A percentile compares a stretch with the other conserved stretches of the same genome.
Conservation (phyloP, 2,797 vertebrate species). For the Artibeus jamaicensis region DNA sequence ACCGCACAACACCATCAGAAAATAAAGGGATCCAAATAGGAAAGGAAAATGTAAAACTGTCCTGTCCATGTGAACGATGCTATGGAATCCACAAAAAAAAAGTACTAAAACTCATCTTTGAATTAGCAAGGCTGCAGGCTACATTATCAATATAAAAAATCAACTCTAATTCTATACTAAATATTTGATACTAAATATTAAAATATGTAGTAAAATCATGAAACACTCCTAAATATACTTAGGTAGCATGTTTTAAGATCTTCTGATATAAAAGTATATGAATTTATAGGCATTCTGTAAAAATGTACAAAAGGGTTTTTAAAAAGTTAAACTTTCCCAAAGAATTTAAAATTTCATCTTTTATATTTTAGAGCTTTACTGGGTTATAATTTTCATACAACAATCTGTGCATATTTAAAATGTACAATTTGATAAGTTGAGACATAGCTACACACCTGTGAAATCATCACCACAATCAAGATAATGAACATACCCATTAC, state of each 20-base stretch:
- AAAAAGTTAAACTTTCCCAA: neutral
- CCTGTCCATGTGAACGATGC: neutral
- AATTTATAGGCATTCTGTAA: neutral
- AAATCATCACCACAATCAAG: neutral
- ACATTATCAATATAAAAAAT: neutral
- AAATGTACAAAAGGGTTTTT: neutral
- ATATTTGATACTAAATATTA: too few species aligned
- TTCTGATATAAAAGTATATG: neutral
- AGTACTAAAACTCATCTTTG: neutral
- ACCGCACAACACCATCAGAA: neutral
- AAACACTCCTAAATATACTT: neutral
- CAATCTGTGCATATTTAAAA: neutral
- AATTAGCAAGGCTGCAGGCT: neutral
- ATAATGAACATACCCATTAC: neutral
- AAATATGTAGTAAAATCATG: neutral
- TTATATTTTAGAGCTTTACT: slow-evolving; percentile 19
- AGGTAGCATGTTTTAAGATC: neutral
- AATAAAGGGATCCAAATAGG: neutral
- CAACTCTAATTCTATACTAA: neutral
- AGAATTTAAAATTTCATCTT: neutral
- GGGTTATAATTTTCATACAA: neutral
- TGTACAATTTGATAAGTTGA: neutral
- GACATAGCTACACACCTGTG: neutral
- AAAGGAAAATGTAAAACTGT: neutral
- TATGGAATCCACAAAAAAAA: neutral